Evolutionary conservation across 2,797 vertebrate genomes (phyloP).

Genomic region (Champsocephalus gunnari): DNA sequence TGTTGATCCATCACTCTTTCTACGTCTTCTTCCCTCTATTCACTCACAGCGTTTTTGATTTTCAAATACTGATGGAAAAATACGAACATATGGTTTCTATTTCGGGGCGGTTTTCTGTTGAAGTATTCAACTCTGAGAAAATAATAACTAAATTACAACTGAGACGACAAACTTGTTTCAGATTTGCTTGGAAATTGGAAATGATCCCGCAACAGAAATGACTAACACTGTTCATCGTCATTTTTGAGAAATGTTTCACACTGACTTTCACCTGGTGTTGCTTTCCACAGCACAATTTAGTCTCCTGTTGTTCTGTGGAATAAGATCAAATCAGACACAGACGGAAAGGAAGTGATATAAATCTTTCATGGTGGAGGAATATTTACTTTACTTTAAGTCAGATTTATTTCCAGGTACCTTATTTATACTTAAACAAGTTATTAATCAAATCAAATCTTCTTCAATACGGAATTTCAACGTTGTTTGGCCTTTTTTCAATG

Average conservation of each 20-base stretch:
- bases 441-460: background rate
- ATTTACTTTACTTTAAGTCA: background rate
- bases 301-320: background rate
- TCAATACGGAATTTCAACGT: too few relatives aligned
- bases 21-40: background rate
- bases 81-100: slow-evolving; percentile 55
- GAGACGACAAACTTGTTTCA: slow-evolving; percentile 53
- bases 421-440: background rate
- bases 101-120: slow-evolving; percentile 53
- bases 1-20: background rate
- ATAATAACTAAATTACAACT: slow-evolving; percentile 51
- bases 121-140: slow-evolving; percentile 51
- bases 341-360: background rate
- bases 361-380: background rate
- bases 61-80: slow-evolving; percentile 41
- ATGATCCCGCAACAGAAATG: slow-evolving; percentile 32
- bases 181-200: slow-evolving; percentile 41
- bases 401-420: background rate
- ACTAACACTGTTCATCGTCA: background rate
- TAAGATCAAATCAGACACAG: background rate
- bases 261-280: slow-evolving; percentile 6
- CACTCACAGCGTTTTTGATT: slow-evolving; percentile 22
- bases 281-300: background rate
- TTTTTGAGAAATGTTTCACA: background rate
- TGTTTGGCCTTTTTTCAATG: too few relatives aligned